A percentile compares a stretch with the other conserved stretches of the same genome.
phyloP scores from a whole-genome alignment of 2,113 vertebrate genomes.

The Petroica traversi region DNA sequence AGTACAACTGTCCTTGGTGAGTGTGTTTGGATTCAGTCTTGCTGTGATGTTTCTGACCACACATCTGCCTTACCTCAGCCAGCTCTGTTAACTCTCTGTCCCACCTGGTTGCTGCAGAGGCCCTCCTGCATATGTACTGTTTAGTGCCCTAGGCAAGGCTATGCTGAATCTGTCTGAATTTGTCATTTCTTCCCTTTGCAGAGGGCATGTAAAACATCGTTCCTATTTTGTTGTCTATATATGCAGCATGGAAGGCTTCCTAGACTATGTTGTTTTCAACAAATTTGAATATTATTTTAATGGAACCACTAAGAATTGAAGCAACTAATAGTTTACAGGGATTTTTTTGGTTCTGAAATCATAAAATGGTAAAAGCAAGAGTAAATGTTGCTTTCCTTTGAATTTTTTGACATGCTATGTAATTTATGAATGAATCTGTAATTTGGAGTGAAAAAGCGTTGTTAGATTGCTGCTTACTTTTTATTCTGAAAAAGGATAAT shows the following conservation, averaged over 20 bases:
- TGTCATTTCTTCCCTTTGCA: background rate
- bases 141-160: background rate
- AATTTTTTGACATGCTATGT: background rate
- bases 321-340: background rate
- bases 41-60: background rate
- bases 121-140: accelerated
- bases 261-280: background rate
- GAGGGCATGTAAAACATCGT: background rate
- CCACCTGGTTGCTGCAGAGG: background rate
- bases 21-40: background rate
- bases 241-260: background rate
- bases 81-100: accelerated
- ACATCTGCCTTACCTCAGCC: background rate
- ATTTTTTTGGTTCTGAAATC: background rate
- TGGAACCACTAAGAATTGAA: background rate
- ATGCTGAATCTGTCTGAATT: background rate
- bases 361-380: background rate
- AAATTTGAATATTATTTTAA: background rate
- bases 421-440: background rate
- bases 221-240: background rate
- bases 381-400: background rate
- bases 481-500: background rate
- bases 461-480: background rate
- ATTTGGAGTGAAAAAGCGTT: background rate
- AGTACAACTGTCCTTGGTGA: background rate